A percentile compares a stretch with the other conserved stretches of the same genome.
Evolutionary conservation across 2,888 invertebrate genomes (phyloP).

Genomic region (Tenthredo distinguenda): DNA sequence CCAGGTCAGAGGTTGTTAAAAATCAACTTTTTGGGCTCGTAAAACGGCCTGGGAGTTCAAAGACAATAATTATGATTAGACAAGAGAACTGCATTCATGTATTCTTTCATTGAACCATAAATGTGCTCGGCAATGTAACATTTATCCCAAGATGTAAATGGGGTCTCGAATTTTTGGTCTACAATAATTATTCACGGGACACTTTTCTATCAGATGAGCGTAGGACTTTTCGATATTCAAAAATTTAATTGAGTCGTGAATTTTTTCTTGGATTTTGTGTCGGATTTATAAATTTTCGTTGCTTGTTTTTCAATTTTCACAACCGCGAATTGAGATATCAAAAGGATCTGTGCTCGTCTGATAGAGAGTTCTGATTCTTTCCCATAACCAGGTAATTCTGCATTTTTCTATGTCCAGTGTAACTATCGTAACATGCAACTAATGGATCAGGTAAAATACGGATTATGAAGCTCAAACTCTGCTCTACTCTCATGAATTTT

Average conservation of each 20-base stretch:
- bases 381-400: background rate
- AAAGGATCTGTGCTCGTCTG: no score
- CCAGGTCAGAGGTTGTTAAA: conserved; percentile 25
- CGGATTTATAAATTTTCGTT: no score
- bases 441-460: background rate
- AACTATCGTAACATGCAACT: background rate
- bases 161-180: no score
- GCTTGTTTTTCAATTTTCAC: no score
- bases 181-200: no score
- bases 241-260: no score
- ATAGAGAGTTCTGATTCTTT: background rate
- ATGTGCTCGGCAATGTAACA: background rate
- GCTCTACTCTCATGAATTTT: no score
- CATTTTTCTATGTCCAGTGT: background rate
- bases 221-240: no score
- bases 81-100: background rate
- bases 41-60: background rate
- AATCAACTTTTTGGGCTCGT: background rate
- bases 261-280: no score
- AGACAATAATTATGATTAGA: background rate
- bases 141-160: background rate
- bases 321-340: no score
- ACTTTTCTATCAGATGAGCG: no score
- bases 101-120: background rate
- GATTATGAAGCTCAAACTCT: no score